Evolutionary conservation across 1,140 invertebrate species (phyloP), one percentile per base, ranked within the genome.

Genomic region (Hycleus cichorii): DNA sequence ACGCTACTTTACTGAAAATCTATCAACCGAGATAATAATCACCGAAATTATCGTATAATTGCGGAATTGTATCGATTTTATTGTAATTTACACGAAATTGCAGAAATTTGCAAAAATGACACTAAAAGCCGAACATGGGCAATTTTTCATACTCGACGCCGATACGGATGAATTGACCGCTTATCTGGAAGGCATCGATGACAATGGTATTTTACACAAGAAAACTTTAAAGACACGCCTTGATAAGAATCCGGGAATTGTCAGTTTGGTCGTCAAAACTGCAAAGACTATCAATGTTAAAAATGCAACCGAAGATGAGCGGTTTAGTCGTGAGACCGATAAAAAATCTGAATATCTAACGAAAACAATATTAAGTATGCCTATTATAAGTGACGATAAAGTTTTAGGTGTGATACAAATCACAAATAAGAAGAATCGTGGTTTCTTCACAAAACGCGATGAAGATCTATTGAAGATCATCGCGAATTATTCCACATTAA

Each of bases 41-140:
- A 76, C 74, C 53, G 78, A 80, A 65, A 77, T 81, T 70, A 67
- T 80, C 57, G 80, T 80, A 32, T 32, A 4, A 5, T 32, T 3
- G 4, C 7, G 32, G 32, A 7, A 32, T 7, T 4, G 32, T 32
- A 0, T 7, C 32, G 7, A 32, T 4, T 32, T 4, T 4, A 0
- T 7, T 39, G 10, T 38, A 3, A 39, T 27, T 49, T 43, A 32
- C 32, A 38, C 10, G 39, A 58, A 25, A 49, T 11, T 67, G 59
- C 18, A 80, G 79, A 76, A 73, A 24, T 75, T 80, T 49, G 74
- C 79, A n/a, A 81, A 81, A 62, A 68, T 72, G 1, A 78, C 77
- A 43, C 66, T 81, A 27, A 72, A 72, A 3, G 78, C 78, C 1
- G 77, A 78, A 72, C 64, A 77, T 25, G 77, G 77, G 26, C 74